These are phyloP conservation scores for Tromatobia lineatoria DNA, from an alignment of 2,888 invertebrate genomes.

Conservation along the genomic window DNA sequence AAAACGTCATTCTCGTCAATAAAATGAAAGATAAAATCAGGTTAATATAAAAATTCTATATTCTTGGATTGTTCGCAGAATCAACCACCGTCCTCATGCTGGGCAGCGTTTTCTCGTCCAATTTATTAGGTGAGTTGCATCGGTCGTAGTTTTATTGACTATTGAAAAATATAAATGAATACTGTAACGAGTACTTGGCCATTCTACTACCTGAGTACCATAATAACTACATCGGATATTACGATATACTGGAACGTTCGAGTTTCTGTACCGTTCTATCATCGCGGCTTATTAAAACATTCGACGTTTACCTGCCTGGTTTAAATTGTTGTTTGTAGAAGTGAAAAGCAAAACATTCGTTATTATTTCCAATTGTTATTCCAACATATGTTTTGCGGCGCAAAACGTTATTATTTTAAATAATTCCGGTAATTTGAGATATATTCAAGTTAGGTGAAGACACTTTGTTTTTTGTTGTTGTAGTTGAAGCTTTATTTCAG, in stretches of 20 bases:
- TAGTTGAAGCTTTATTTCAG: too few species aligned
- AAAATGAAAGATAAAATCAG: too few species aligned
- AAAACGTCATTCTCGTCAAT: too few species aligned
- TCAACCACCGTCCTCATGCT: conserved; percentile 77
- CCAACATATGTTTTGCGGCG: too few species aligned
- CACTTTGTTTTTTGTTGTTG: background rate
- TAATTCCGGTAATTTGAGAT: too few species aligned
- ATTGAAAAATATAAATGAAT: background rate
- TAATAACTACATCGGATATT: background rate
- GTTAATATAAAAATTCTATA: background rate
- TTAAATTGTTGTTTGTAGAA: background rate
- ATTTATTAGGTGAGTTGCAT: conserved; percentile 76
- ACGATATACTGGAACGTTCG: background rate
- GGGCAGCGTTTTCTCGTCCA: conserved; percentile 74
- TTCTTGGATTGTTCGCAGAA: conserved; percentile 74
- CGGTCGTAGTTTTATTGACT: background rate
- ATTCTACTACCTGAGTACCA: background rate
- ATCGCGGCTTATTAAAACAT: conserved; percentile 1
- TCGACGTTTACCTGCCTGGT: background rate
- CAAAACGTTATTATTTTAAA: too few species aligned
- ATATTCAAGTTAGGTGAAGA: too few species aligned
- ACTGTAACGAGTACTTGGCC: background rate
- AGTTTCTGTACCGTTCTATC: background rate
- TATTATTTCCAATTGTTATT: background rate
- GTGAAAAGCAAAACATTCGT: background rate